Conservation (phyloP, 2,888 invertebrate genomes). For the Diadegma fenestrale region DNA sequence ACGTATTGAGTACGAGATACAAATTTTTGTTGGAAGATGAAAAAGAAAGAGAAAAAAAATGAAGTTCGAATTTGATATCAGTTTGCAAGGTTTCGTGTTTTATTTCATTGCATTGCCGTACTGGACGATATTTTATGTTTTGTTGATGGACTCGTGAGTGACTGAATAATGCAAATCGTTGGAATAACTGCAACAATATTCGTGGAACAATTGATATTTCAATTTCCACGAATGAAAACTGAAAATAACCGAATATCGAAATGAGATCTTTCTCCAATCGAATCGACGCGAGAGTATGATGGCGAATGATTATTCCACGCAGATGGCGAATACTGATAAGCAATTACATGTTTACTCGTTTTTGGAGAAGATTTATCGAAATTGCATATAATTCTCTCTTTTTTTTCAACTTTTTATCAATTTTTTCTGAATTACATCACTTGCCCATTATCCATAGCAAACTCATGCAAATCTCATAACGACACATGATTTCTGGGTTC, state of each 20-base stretch:
- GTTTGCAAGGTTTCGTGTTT: neutral
- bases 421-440: too few species aligned
- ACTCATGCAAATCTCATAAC: too few species aligned
- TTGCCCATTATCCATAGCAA: too few species aligned
- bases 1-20: neutral
- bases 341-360: neutral
- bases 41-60: neutral
- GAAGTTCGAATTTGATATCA: neutral
- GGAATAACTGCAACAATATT: neutral
- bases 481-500: too few species aligned
- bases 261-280: neutral
- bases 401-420: too few species aligned
- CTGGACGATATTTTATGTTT: too few species aligned
- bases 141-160: neutral
- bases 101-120: too few species aligned
- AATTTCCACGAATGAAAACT: neutral
- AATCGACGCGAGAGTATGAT: neutral
- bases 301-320: neutral
- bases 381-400: too few species aligned
- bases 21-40: neutral
- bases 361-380: neutral
- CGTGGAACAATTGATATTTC: neutral
- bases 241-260: neutral
- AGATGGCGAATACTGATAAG: constrained; percentile 6
- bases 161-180: neutral